These are phyloP conservation scores for Lissocephala sabroskyi DNA, from an alignment of 2,888 invertebrate species.

Conservation along the genomic window DNA sequence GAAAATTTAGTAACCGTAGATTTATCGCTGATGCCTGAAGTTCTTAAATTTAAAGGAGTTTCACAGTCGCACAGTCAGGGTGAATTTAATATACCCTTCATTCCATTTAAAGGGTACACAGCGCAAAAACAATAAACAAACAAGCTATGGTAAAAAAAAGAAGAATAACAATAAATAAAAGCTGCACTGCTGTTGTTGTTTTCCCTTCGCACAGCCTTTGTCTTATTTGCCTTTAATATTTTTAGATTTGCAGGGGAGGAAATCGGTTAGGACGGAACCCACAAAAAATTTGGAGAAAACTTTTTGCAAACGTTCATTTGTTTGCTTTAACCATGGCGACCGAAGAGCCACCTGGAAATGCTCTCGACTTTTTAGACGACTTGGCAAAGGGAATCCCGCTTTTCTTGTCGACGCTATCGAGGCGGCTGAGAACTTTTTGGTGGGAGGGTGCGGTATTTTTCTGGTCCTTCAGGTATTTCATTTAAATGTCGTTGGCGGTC, in stretches of 20 bases:
- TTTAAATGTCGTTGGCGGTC: constrained; percentile 58
- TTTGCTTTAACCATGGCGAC: constrained; percentile 30
- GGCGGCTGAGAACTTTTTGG: constrained; percentile 3
- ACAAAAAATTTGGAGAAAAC: constrained; percentile 5
- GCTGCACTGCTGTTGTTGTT: constrained; percentile 15
- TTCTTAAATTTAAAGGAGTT: no score
- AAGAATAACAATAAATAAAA: constrained; percentile 40
- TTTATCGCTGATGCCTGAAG: no score
- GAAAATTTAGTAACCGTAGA: no score
- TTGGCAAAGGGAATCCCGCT: no score
- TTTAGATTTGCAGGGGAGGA: constrained; percentile 29
- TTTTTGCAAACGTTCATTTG: constrained; percentile 50
- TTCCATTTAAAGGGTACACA: no score
- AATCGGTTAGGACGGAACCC: background rate
- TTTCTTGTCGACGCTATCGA: no score
- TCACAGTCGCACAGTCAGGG: no score
- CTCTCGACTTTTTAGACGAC: no score
- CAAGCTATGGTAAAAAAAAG: background rate
- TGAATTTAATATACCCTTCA: no score
- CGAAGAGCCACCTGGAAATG: constrained; percentile 52
- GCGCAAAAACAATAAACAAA: no score
- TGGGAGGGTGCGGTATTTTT: constrained; percentile 33
- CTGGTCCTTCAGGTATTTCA: constrained; percentile 57
- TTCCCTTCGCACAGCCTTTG: background rate
- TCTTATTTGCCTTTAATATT: constrained; percentile 37